These are phyloP conservation scores for Auanema freiburgensis DNA, from an alignment of 2,888 invertebrate genomes.

Conservation along the genomic window DNA sequence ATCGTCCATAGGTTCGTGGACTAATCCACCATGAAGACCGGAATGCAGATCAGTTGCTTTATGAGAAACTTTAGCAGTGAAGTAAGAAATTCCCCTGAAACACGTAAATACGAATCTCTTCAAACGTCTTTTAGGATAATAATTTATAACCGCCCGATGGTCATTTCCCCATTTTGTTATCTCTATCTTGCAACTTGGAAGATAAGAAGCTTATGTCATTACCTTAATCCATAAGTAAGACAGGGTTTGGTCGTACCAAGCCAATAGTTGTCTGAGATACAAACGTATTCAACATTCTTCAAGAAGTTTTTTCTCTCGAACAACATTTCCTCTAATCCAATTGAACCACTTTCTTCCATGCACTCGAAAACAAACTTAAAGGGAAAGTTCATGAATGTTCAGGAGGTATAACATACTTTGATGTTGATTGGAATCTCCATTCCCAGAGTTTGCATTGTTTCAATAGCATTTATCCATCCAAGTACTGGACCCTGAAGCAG, in stretches of 20 bases:
- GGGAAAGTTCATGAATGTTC: no score
- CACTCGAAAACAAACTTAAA: slow-evolving; percentile 87
- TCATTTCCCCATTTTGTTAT: no score
- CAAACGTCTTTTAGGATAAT: no score
- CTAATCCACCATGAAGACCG: slow-evolving; percentile 84
- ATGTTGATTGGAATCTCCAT: slow-evolving; percentile 73
- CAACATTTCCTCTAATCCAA: slow-evolving; percentile 87
- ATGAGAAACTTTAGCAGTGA: slow-evolving; percentile 77
- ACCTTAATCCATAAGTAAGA: slow-evolving; percentile 85
- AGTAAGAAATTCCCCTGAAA: slow-evolving; percentile 76
- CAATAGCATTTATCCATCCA: slow-evolving; percentile 90
- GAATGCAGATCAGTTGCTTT: slow-evolving; percentile 91
- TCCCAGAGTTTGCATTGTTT: slow-evolving; percentile 79
- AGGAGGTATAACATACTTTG: slow-evolving; percentile 64
- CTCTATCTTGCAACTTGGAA: no score
- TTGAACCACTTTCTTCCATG: slow-evolving; percentile 97
- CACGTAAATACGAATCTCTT: background rate
- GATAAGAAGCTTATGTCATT: background rate
- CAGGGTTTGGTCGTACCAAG: slow-evolving; percentile 94
- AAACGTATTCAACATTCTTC: slow-evolving; percentile 83
- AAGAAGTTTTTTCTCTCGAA: slow-evolving; percentile 65
- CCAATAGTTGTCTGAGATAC: slow-evolving; percentile 99
- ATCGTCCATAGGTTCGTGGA: slow-evolving; percentile 83
- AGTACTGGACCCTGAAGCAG: slow-evolving; percentile 82
- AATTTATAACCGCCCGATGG: no score